A percentile compares a stretch with the other conserved stretches of the same genome.
Conservation (phyloP, 2,888 invertebrate genomes). For the Acleris laterana region DNA sequence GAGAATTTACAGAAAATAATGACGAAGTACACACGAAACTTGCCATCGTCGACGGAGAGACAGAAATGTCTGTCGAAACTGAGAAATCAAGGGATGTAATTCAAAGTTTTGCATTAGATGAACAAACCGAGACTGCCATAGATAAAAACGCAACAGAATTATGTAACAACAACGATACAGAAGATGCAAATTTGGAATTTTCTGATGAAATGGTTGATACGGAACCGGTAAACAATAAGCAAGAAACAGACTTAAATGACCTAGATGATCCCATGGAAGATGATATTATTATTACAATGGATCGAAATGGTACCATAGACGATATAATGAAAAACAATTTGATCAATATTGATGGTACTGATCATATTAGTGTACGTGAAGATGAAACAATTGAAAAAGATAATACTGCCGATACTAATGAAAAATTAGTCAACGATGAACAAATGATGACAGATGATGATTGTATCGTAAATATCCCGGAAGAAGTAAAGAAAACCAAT, state of each 20-base stretch:
- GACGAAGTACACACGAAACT: not conserved
- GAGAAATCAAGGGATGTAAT: not conserved
- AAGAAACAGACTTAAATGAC: constrained; percentile 7
- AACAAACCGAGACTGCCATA: not conserved
- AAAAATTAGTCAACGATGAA: no score
- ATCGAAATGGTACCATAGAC: no score
- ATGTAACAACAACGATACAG: constrained; percentile 34
- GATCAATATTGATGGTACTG: no score
- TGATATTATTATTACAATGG: constrained; percentile 1
- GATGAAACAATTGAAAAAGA: no score
- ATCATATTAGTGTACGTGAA: no score
- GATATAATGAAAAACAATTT: no score
- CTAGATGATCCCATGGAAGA: not conserved
- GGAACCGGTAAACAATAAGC: constrained; percentile 7
- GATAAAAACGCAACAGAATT: not conserved
- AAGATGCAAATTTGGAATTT: constrained; percentile 20
- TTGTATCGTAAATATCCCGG: no score
- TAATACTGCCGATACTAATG: no score
- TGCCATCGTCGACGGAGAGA: not conserved
- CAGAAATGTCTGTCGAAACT: not conserved
- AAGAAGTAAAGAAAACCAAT: constrained; percentile 9
- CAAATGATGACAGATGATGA: no score
- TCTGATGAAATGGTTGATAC: constrained; percentile 28
- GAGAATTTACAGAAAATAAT: not conserved
- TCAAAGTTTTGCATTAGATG: not conserved